These are phyloP conservation scores for Falco columbarius DNA, from an alignment of 2,797 vertebrate species.

Conservation along the genomic window DNA sequence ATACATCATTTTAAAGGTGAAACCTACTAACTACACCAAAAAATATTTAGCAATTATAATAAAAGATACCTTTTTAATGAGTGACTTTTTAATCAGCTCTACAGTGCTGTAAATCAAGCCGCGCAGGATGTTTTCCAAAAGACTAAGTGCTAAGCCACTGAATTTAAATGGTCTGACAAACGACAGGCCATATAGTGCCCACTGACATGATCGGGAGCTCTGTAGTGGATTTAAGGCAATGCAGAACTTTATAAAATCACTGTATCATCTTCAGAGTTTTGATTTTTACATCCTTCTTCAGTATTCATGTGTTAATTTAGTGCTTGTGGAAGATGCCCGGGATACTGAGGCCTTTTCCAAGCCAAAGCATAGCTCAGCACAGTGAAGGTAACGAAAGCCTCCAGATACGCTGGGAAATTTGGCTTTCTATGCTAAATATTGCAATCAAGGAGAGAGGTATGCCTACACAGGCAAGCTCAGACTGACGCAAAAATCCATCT, in stretches of 20 bases:
- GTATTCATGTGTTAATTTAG: background rate
- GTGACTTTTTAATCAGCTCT: conserved; percentile 63
- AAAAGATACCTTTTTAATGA: conserved; percentile 66
- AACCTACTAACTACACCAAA: conserved; percentile 34
- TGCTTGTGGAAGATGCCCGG: background rate
- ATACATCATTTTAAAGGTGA: conserved; percentile 46
- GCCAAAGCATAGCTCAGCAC: background rate
- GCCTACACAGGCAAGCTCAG: background rate
- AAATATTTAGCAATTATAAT: conserved; percentile 66
- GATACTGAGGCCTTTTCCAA: background rate
- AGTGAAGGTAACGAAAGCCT: background rate
- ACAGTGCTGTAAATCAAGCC: conserved; percentile 34
- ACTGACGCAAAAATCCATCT: background rate
- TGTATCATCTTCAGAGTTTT: background rate
- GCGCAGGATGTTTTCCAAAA: background rate
- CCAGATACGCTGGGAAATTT: background rate
- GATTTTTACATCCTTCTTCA: background rate
- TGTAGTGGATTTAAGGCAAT: background rate
- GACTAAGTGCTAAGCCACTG: conserved; percentile 12
- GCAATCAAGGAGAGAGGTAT: background rate
- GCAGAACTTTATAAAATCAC: background rate
- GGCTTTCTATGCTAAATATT: background rate
- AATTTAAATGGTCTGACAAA: background rate
- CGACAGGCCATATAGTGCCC: background rate
- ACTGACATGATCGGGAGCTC: background rate